These are phyloP conservation scores for Drosophila cardini DNA, from an alignment of 1,140 invertebrate genomes.

Conservation along the genomic window DNA sequence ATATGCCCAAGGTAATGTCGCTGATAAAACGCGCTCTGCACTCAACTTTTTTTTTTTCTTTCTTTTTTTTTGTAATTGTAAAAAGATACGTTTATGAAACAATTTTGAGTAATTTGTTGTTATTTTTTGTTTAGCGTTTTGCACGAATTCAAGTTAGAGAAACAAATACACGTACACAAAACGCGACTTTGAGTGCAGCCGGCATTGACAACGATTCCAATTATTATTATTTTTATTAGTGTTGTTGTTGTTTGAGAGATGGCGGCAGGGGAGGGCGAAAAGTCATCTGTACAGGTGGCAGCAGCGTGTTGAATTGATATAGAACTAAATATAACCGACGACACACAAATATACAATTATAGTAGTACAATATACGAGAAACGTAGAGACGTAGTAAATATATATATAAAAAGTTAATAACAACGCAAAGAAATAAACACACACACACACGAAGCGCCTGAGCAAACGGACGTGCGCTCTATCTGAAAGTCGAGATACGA, in stretches of 20 bases:
- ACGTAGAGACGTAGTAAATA: constrained; percentile 69
- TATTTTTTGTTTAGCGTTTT: constrained; percentile 16
- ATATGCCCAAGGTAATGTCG: constrained; percentile 68
- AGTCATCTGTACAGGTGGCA: constrained; percentile 67
- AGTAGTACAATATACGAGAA: constrained; percentile 21
- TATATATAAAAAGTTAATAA: constrained; percentile 69
- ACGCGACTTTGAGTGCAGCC: constrained; percentile 43
- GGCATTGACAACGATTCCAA: constrained; percentile 50
- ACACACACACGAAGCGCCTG: constrained; percentile 54
- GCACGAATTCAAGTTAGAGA: constrained; percentile 35
- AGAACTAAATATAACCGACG: constrained; percentile 61
- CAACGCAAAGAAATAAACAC: constrained; percentile 74
- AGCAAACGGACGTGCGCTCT: constrained; percentile 63
- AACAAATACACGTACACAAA: constrained; percentile 39
- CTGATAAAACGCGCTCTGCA: constrained; percentile 56
- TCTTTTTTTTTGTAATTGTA: constrained; percentile 37
- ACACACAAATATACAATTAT: constrained; percentile 33
- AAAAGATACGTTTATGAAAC: constrained; percentile 40
- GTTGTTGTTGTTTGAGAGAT: constrained; percentile 10
- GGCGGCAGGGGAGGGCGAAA: constrained; percentile 3
- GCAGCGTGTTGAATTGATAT: constrained; percentile 50
- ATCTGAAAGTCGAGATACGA: constrained; percentile 66
- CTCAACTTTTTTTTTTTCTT: constrained; percentile 32
- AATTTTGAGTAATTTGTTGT: constrained; percentile 31
- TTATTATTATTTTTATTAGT: constrained; percentile 35